Conservation (phyloP, 2,888 invertebrate genomes). For the Tiliacea citrago region DNA sequence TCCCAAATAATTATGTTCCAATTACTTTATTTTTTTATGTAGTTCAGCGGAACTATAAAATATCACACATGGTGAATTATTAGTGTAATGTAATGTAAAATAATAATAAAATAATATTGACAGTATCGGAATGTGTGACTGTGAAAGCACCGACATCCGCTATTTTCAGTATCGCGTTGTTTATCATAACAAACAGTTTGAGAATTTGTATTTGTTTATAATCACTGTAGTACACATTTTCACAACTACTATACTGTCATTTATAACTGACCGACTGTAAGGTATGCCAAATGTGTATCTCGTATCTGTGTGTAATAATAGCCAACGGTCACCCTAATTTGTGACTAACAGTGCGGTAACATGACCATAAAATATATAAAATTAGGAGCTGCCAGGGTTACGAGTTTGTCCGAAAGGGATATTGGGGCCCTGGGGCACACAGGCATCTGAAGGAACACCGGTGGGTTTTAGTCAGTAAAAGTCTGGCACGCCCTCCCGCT, state of each 20-base stretch:
- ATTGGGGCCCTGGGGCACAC: too few relatives aligned
- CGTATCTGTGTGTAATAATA: not conserved
- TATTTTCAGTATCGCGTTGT: slow-evolving; percentile 43
- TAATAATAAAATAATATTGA: slow-evolving; percentile 48
- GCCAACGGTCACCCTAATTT: not conserved
- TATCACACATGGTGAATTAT: slow-evolving; percentile 6
- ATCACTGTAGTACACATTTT: slow-evolving; percentile 36
- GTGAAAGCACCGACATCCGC: slow-evolving; percentile 52
- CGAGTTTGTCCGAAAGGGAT: too few relatives aligned
- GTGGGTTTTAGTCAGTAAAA: too few relatives aligned
- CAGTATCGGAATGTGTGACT: slow-evolving; percentile 51
- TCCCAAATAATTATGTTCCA: slow-evolving; percentile 46
- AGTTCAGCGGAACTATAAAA: slow-evolving; percentile 50
- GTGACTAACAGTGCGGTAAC: not conserved
- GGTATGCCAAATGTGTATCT: slow-evolving; percentile 14
- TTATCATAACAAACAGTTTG: slow-evolving; percentile 48
- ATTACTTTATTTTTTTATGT: slow-evolving; percentile 58
- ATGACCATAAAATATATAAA: slow-evolving; percentile 2
- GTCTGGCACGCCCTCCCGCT: too few relatives aligned
- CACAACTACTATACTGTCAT: slow-evolving; percentile 17
- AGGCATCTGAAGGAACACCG: too few relatives aligned
- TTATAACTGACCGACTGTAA: slow-evolving; percentile 16
- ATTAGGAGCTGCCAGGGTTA: too few relatives aligned
- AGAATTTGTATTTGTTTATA: slow-evolving; percentile 50
- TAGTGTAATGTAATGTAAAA: slow-evolving; percentile 20